These are phyloP conservation scores for Thysanoteuthis rhombus DNA, from an alignment of 2,888 invertebrate genomes.

Conservation along the genomic window DNA sequence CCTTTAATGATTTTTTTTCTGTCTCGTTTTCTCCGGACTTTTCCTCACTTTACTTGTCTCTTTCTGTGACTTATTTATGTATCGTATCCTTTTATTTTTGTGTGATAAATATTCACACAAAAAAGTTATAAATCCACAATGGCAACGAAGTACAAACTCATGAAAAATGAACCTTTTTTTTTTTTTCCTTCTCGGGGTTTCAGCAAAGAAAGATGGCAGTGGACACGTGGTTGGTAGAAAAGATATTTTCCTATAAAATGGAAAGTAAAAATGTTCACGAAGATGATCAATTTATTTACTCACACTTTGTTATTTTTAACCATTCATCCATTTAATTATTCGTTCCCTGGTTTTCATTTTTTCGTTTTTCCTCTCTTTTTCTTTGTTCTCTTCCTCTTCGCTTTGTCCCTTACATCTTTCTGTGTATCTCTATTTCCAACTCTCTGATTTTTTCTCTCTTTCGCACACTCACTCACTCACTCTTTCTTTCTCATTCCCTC, in stretches of 20 bases:
- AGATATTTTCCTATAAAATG: not conserved
- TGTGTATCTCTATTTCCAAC: too few relatives aligned
- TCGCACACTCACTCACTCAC: too few relatives aligned
- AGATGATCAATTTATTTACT: not conserved
- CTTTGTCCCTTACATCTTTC: too few relatives aligned
- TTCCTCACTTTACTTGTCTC: not conserved
- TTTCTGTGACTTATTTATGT: not conserved
- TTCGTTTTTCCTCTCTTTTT: not conserved
- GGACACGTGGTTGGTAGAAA: not conserved
- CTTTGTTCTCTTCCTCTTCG: too few relatives aligned
- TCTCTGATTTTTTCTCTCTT: too few relatives aligned
- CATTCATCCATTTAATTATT: not conserved
- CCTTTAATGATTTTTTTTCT: not conserved
- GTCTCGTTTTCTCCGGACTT: not conserved
- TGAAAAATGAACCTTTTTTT: not conserved
- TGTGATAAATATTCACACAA: not conserved
- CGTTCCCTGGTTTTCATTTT: not conserved
- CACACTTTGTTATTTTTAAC: not conserved
- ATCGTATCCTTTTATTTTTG: not conserved
- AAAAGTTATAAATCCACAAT: not conserved
- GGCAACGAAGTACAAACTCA: constrained; percentile 12
- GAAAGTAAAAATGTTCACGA: not conserved
- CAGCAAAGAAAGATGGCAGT: not conserved
- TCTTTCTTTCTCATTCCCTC: too few relatives aligned
- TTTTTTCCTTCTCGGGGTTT: not conserved